Evolutionary conservation across 1,140 invertebrate species (phyloP), one percentile per base, ranked within the genome.

Genomic region (Drosophila kurseongensis): DNA sequence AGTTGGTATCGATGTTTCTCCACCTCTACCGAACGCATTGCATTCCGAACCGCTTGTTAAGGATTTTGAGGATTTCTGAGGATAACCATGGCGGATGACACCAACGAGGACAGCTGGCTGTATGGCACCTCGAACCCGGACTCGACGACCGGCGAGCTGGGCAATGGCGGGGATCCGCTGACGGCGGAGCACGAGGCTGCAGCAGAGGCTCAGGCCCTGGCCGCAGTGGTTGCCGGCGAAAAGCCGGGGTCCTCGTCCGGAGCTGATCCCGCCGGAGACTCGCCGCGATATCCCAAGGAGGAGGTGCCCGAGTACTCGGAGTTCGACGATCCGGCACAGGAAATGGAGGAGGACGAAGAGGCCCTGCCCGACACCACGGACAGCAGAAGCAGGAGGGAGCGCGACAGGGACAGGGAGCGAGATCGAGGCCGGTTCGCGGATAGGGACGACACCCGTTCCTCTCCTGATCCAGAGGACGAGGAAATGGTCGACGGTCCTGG

Each of bases 91-190:
- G 94, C 94, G 59, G 95, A 96, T 80, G 94, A 95, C 89, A 89
- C 89, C 6, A 96, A 95, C 83, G 95, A 96, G 91, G 96, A 96
- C 93, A 95, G 94, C 82, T 96, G 95, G 95, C 93, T 96, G 45
- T 96, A 96, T 69, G 96, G 95, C 29, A 95, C 96, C 78, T 94
- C 93, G 4, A 93, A 92, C 78, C 91, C 91, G 27, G 94, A 94
- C 65, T 93, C 92, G 38, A 84, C 79, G 45, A 92, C 91, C 56
- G 71, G 59, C 10, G 84, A 85, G 41, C 51, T 78, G 57, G 90
- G 86, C 36, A 74, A 65, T 14, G 80, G 72, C 61, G 76, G 68
- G 57, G 80, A 90, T 50, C 57, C 58, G 14, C 62, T 75, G 60
- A 66, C 75, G 23, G 80, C 51, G 10, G 79, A 77, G 50, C 78